Evolutionary conservation across 2,113 vertebrate genomes (phyloP), one percentile per base, ranked within the genome.

Genomic region (Talpa occidentalis): DNA sequence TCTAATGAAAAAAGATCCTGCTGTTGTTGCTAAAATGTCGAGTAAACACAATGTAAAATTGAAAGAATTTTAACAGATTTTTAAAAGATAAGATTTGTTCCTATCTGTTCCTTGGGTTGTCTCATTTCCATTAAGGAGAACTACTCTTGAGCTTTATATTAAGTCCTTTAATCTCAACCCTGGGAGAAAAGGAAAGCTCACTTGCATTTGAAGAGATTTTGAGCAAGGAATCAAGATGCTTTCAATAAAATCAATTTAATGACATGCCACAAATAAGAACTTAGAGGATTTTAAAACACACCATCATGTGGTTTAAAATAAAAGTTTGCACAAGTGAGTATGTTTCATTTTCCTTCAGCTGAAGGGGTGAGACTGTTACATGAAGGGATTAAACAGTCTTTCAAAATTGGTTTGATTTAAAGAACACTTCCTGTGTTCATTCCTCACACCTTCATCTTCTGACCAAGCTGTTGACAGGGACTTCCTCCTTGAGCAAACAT

Each of bases 1-100:
- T 94, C 93, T 98, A 94, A 92, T 94, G 84, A 93, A 98, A 97
- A 97, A 82, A 44, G 93, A 87, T 96, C 90, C 94, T 83, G 24
- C 67, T 97, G 89, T 70, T 94, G 11, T 87, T 94, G 30, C 64
- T 97, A 7, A 95, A 94, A 92, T 92, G 91, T 97, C 86, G 95
- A 88, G 94, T 97, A 97, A 93, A 94, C 87, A 93, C 47, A 66
- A 66, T 89, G 26, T 35, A 70, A 87, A 95, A 60, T 85, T 82
- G 89, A 93, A 97, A 81, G 2, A 86, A 79, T 47, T 91, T 64
- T 94, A 90, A 44, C 62, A 96, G 60, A 87, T 95, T 96, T 49
- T 77, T 90, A 40, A 95, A 96, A 93, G 62, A 42, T 54, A 67
- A 91, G 32, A 70, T 82, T 95, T 88, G 15, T 37, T 86, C 26